A percentile compares a stretch with the other conserved stretches of the same genome.
These are phyloP conservation scores for Callorhinus ursinus DNA, from an alignment of 2,113 vertebrate genomes.

Conservation along the genomic window DNA sequence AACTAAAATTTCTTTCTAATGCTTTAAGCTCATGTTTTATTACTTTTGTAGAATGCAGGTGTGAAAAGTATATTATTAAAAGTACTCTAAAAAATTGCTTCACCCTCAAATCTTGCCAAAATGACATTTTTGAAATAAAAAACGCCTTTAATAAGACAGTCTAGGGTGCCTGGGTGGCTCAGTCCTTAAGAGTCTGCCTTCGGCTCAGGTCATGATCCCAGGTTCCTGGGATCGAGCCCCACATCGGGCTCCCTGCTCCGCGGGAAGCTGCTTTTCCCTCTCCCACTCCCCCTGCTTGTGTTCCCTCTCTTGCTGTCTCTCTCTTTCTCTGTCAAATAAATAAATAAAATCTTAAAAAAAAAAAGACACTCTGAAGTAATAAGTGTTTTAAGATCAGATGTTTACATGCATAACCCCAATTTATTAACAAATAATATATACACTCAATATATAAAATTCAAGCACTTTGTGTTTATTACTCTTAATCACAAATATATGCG, in stretches of 20 bases:
- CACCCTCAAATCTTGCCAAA: conserved; percentile 14
- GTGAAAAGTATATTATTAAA: conserved; percentile 23
- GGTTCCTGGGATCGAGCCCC: background rate
- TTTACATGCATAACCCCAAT: background rate
- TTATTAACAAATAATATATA: background rate
- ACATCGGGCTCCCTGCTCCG: background rate
- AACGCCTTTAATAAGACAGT: conserved; percentile 3
- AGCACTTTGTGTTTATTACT: background rate
- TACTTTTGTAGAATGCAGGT: background rate
- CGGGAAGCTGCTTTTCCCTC: background rate
- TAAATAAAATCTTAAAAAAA: background rate
- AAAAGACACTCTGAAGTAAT: background rate
- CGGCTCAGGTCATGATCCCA: background rate
- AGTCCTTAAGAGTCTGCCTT: background rate
- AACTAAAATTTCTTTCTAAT: conserved; percentile 38
- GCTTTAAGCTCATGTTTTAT: conserved; percentile 14
- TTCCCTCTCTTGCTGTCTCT: background rate
- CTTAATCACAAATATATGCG: background rate
- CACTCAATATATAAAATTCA: background rate
- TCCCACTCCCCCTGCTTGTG: too few species aligned
- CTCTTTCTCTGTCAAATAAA: background rate
- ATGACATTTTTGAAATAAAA: conserved; percentile 55
- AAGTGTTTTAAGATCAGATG: background rate
- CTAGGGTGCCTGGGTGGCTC: background rate
- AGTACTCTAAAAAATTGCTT: conserved; percentile 33